A percentile compares a stretch with the other conserved stretches of the same genome.
Evolutionary conservation across 2,797 vertebrate genomes (phyloP).

Genomic region (Oryzias sinensis): DNA sequence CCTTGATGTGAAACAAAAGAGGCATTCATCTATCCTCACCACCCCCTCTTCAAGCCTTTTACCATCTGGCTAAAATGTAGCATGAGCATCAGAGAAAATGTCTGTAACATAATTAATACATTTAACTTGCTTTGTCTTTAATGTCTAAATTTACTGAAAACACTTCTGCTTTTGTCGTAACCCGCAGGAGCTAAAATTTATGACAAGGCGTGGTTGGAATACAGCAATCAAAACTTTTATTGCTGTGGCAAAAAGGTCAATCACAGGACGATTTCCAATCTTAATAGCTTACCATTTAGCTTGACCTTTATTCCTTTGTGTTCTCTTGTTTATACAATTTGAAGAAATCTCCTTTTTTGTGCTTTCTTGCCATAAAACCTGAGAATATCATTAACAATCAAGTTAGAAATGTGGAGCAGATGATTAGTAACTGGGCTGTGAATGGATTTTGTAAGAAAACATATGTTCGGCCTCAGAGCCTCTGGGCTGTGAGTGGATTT

Average conservation of each 20-base stretch:
- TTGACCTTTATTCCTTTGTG: neutral
- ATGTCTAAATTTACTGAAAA: slow-evolving; percentile 1
- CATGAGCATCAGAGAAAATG: slow-evolving; percentile 5
- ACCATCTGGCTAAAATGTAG: slow-evolving; percentile 16
- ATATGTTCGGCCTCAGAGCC: neutral
- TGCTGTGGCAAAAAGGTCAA: slow-evolving; percentile 18
- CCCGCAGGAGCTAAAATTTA: slow-evolving; percentile 28
- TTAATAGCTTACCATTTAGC: slow-evolving; percentile 73
- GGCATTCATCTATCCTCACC: slow-evolving; percentile 36
- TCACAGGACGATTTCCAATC: slow-evolving; percentile 66
- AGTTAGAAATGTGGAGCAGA: neutral
- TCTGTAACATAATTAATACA: neutral
- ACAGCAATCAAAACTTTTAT: slow-evolving; percentile 62
- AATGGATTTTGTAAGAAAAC: neutral
- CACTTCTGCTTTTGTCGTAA: slow-evolving; percentile 14
- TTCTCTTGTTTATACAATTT: neutral
- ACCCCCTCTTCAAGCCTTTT: slow-evolving; percentile 7
- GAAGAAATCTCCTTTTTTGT: neutral
- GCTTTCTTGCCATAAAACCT: neutral
- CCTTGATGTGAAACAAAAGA: slow-evolving; percentile 62
- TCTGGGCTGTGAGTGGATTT: neutral
- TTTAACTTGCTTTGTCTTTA: neutral
- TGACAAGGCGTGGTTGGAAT: slow-evolving; percentile 32
- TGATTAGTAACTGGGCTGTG: neutral
- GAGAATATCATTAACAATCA: neutral